Conservation (phyloP, 2,797 vertebrate genomes). For the Pseudochromis fuscus region DNA sequence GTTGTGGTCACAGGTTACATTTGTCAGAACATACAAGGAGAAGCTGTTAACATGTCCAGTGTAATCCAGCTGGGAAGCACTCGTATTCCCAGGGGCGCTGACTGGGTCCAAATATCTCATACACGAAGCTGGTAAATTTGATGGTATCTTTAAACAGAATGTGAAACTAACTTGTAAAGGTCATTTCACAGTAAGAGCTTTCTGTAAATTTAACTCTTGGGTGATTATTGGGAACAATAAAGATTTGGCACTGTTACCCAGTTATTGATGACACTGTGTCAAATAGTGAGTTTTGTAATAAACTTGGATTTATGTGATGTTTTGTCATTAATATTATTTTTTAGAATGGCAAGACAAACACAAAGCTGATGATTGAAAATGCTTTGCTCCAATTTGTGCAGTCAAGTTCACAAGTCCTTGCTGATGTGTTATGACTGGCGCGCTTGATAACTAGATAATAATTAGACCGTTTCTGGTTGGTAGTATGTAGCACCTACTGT, state of each 20-base stretch:
- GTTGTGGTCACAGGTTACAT: slow-evolving; percentile 34
- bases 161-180: slow-evolving; percentile 18
- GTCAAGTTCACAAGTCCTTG: slow-evolving; percentile 12
- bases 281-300: slow-evolving; percentile 55
- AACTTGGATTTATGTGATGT: slow-evolving; percentile 52
- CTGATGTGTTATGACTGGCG: slow-evolving; percentile 21
- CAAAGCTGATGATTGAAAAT: slow-evolving; percentile 14
- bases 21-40: slow-evolving; percentile 29
- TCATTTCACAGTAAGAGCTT: slow-evolving; percentile 41
- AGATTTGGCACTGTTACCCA: slow-evolving; percentile 23
- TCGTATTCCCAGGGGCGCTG: slow-evolving; percentile 18
- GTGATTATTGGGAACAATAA: slow-evolving; percentile 16
- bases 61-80: slow-evolving; percentile 24
- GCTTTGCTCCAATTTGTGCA: background rate
- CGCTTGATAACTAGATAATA: slow-evolving; percentile 7
- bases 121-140: slow-evolving; percentile 26
- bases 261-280: slow-evolving; percentile 42
- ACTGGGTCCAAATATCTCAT: slow-evolving; percentile 34
- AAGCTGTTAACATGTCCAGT: slow-evolving; percentile 32
- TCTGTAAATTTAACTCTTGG: slow-evolving; percentile 39
- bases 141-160: slow-evolving; percentile 29
- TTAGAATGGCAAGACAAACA: slow-evolving; percentile 30
- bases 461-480: slow-evolving; percentile 11
- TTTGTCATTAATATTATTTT: slow-evolving; percentile 53
- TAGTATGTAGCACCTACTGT: slow-evolving; percentile 13